Percentiles rank a stretch among this genome's conserved stretches.
Conservation (phyloP, 2,113 vertebrate genomes). For the Amphiprion ocellaris region DNA sequence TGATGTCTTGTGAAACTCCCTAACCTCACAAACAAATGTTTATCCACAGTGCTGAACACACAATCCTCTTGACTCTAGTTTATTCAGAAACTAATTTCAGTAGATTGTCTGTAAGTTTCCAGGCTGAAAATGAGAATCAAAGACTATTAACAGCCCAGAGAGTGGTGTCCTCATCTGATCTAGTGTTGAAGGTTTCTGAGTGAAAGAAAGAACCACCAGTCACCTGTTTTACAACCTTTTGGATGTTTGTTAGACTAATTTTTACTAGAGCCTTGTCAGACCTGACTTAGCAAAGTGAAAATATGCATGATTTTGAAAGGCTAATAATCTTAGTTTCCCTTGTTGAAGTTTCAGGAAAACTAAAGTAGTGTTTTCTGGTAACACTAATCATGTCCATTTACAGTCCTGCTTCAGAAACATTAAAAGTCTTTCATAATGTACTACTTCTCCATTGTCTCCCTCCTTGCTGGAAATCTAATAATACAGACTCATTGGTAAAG, state of each 20-base stretch:
- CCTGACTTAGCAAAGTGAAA: neutral
- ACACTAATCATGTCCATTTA: neutral
- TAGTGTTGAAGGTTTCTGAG: neutral
- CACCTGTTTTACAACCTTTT: neutral
- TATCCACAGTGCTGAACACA: no score
- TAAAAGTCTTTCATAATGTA: neutral
- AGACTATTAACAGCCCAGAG: neutral
- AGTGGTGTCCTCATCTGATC: conserved; percentile 1
- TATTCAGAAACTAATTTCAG: no score
- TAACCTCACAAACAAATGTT: neutral
- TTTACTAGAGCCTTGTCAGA: neutral
- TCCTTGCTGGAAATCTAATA: conserved; percentile 1
- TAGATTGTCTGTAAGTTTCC: neutral
- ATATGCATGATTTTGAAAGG: no score
- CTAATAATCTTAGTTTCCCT: no score
- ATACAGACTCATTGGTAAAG: conserved; percentile 12
- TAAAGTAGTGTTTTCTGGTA: neutral
- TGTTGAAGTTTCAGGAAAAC: no score
- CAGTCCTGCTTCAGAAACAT: neutral
- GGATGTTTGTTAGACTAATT: conserved; percentile 6
- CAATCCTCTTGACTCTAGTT: neutral
- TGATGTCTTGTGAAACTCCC: neutral
- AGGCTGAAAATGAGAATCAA: neutral
- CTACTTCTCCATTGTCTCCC: neutral
- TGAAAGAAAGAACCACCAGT: neutral